phyloP scores from a whole-genome alignment of 1,140 invertebrate species.

The Bathynomus jamesi region DNA sequence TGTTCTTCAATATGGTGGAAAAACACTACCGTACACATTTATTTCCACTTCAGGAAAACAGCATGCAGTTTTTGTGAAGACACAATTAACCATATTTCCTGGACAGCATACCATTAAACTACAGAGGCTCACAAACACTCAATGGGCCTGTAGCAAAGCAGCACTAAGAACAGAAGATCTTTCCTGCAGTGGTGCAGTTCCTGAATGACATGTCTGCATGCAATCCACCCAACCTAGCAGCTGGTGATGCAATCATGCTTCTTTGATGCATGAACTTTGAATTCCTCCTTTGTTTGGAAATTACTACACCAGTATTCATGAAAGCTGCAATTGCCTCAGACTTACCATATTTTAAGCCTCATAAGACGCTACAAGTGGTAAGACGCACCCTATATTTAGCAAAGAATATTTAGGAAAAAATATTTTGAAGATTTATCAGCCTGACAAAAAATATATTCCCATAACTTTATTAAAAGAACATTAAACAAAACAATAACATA shows the following conservation, averaged over 20 bases:
- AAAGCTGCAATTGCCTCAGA: background rate
- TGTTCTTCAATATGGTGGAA: background rate
- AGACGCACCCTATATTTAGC: too few species aligned
- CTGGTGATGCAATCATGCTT: too few species aligned
- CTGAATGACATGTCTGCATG: background rate
- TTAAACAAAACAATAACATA: too few species aligned
- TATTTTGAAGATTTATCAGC: too few species aligned
- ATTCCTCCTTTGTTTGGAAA: too few species aligned
- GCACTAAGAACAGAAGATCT: background rate
- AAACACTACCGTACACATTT: background rate
- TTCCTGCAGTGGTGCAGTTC: background rate
- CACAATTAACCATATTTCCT: background rate
- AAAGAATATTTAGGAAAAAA: too few species aligned
- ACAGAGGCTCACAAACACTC: constrained; percentile 4
- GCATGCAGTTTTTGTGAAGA: background rate
- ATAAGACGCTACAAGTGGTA: too few species aligned
- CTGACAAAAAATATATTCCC: too few species aligned
- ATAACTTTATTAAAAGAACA: too few species aligned
- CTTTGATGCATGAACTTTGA: too few species aligned
- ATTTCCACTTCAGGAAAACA: too few species aligned
- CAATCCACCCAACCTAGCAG: background rate
- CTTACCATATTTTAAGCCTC: too few species aligned
- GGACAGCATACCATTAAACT: background rate
- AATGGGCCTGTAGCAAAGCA: constrained; percentile 5
- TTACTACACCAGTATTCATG: background rate